These are phyloP conservation scores for Salvator merianae DNA, from an alignment of 2,113 vertebrate species.

Conservation along the genomic window DNA sequence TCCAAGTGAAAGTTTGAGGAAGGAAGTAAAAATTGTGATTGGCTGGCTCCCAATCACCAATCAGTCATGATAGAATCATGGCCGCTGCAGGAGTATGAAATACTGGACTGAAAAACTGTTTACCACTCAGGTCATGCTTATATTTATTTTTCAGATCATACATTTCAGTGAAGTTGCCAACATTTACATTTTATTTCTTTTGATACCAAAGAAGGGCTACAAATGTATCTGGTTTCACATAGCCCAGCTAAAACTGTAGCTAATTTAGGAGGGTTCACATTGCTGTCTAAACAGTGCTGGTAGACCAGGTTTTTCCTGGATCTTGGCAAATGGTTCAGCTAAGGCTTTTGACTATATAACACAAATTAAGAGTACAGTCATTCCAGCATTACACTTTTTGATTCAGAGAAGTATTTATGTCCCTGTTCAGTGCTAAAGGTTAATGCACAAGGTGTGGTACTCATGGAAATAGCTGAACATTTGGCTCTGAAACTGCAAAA, in stretches of 20 bases:
- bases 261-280: background rate
- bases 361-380: background rate
- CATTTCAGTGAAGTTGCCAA: background rate
- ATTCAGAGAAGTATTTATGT: constrained; percentile 37
- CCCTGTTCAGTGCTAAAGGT: background rate
- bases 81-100: background rate
- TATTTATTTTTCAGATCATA: background rate
- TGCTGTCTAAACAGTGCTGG: constrained; percentile 19
- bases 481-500: constrained; percentile 30
- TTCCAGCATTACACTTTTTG: constrained; percentile 16
- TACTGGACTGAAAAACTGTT: background rate
- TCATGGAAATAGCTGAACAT: constrained; percentile 38
- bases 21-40: no score
- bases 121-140: background rate
- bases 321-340: constrained; percentile 22
- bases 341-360: constrained; percentile 12
- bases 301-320: background rate
- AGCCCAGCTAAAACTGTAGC: background rate
- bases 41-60: no score
- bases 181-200: background rate
- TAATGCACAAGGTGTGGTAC: constrained; percentile 28
- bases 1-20: no score
- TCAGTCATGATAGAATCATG: no score
- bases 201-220: background rate
- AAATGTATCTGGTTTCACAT: background rate